Evolutionary conservation across 2,113 vertebrate species (phyloP).

Genomic region (Xyrauchen texanus): DNA sequence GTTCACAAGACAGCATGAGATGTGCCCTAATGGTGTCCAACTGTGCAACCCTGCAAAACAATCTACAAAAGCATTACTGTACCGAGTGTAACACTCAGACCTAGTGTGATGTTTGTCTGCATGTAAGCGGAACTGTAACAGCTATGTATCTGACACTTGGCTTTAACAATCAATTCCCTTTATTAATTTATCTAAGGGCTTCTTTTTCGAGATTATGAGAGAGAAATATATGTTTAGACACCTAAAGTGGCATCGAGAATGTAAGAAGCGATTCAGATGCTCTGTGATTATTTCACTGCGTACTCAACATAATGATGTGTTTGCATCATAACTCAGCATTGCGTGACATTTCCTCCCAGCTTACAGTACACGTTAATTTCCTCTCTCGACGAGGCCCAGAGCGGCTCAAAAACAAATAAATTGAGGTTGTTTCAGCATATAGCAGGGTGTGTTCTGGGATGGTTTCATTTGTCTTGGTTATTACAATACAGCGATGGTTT

Average conservation of each 20-base stretch:
- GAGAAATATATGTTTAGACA: neutral
- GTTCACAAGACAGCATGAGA: neutral
- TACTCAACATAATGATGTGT: constrained; percentile 47
- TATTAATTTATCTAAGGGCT: neutral
- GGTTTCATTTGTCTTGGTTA: constrained; percentile 43
- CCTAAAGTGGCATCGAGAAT: constrained; percentile 9
- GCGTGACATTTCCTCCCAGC: constrained; percentile 17
- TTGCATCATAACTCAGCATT: constrained; percentile 45
- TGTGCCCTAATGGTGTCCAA: neutral
- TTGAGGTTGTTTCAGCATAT: constrained; percentile 29
- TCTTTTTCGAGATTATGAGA: constrained; percentile 7
- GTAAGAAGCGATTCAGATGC: neutral
- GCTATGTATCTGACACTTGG: neutral
- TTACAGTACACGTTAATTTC: constrained; percentile 29
- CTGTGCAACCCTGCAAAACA: neutral
- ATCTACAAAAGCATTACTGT: neutral
- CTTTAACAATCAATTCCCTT: neutral
- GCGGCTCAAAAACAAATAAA: constrained; percentile 37
- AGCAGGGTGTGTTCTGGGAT: constrained; percentile 10
- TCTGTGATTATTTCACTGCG: constrained; percentile 34
- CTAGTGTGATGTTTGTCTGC: constrained; percentile 24
- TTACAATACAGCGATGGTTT: constrained; percentile 28
- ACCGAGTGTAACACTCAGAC: constrained; percentile 7
- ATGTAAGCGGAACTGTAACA: neutral
- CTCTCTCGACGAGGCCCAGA: constrained; percentile 31